These are phyloP conservation scores for Nesoenas mayeri DNA, from an alignment of 2,113 vertebrate genomes.

Conservation along the genomic window DNA sequence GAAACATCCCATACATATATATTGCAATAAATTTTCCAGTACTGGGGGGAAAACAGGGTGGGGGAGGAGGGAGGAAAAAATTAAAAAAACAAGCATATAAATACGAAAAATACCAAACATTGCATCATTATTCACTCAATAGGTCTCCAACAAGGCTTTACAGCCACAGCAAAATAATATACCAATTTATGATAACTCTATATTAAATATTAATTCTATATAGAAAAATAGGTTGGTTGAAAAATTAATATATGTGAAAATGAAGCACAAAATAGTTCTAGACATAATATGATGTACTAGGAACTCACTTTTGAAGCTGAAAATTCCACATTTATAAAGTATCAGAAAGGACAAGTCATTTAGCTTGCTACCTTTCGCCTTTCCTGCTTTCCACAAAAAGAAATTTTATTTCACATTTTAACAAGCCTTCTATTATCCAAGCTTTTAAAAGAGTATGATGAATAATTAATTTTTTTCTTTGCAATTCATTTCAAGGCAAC, in stretches of 20 bases:
- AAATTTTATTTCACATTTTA: background rate
- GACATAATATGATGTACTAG: background rate
- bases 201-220: background rate
- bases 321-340: background rate
- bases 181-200: background rate
- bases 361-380: background rate
- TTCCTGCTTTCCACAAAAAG: background rate
- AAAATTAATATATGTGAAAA: background rate
- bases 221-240: background rate
- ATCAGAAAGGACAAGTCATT: background rate
- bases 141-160: background rate
- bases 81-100: background rate
- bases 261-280: background rate
- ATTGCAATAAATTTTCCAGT: background rate
- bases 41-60: background rate
- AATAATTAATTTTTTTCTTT: background rate
- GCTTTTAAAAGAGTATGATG: background rate
- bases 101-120: background rate
- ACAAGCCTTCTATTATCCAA: background rate
- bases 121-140: background rate
- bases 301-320: background rate
- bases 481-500: background rate
- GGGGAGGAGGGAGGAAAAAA: too few species aligned
- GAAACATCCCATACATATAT: constrained; percentile 15
- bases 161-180: background rate